A percentile compares a stretch with the other conserved stretches of the same genome.
Conservation (phyloP, 2,888 invertebrate genomes). For the Drosophila ochracea region DNA sequence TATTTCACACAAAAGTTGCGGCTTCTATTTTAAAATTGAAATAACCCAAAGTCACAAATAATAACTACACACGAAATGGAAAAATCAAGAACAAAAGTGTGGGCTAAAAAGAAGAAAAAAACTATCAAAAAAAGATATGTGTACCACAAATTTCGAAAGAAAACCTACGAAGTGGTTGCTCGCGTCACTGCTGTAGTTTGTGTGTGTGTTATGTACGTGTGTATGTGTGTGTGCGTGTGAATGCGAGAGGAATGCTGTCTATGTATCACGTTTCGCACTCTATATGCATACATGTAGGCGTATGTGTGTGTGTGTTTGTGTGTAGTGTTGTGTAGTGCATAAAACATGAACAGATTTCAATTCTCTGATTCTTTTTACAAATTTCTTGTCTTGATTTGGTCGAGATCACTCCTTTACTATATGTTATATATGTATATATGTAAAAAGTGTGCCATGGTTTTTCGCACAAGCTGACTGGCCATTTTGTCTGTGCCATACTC, state of each 20-base stretch:
- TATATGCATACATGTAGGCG: conserved; percentile 32
- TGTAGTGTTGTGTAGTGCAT: conserved; percentile 75
- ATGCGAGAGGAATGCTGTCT: conserved; percentile 76
- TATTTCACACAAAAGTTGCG: conserved; percentile 22
- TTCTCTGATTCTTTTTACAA: conserved; percentile 44
- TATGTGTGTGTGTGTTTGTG: conserved; percentile 33
- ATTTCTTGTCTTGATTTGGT: conserved; percentile 18
- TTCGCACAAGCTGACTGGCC: conserved; percentile 35
- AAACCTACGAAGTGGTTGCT: conserved; percentile 78
- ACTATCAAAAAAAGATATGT: conserved; percentile 37
- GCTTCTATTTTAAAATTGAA: conserved; percentile 31
- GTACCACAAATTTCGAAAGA: conserved; percentile 60
- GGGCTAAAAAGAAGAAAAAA: conserved; percentile 39
- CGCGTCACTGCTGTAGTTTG: conserved; percentile 60
- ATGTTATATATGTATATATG: neutral
- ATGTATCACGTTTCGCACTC: conserved; percentile 75
- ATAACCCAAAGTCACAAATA: neutral
- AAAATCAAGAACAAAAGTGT: conserved; percentile 26
- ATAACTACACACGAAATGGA: conserved; percentile 2
- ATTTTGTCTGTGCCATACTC: conserved; percentile 53
- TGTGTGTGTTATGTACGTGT: conserved; percentile 44
- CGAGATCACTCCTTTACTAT: conserved; percentile 24
- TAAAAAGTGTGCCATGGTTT: conserved; percentile 19
- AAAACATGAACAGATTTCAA: conserved; percentile 66
- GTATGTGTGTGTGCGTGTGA: conserved; percentile 49